Evolutionary conservation across 2,113 vertebrate species (phyloP), one percentile per base, ranked within the genome.

Genomic region (Mesocricetus auratus): DNA sequence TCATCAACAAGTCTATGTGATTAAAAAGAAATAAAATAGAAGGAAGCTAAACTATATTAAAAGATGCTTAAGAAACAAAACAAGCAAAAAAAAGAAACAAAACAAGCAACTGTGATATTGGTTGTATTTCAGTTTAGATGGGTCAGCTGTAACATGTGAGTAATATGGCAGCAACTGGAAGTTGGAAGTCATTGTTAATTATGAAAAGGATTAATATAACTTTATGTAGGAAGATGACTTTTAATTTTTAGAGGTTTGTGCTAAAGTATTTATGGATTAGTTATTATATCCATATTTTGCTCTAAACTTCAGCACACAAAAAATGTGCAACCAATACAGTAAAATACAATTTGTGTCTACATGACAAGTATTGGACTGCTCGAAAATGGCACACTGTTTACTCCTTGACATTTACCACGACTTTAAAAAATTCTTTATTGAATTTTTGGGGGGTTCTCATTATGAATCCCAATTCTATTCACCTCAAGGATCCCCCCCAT

Each of bases 251-350:
- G 24, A 90, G 7, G 74, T 83, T 86, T 56, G 33, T 29, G 5
- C 36, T 62, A 0, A 93, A 85, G 17, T 71, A 86, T 71, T 90
- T 79, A n/a, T 69, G 33, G 12, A 42, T 82, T 74, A 95, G 88
- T 81, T 56, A 22, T 31, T 12, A 1, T 45, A 50, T 56, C 8
- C 71, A 64, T 96, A 53, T 86, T 71, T 73, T 86, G 10, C 91
- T 91, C 88, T 93, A 64, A 93, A 83, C 69, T 94, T 95, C 58
- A 88, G 5, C 75, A 81, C 69, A 93, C 19, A 31, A 82, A 33
- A 53, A 19, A 50, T 15, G 21, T 47, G 19, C 2, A 29, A 47
- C 19, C 8, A 75, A 86, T 82, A 47, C 56, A 31, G 50, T 50
- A 45, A 96, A 90, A 36, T 26, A 1, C 56, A 85, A 56, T 17